A percentile compares a stretch with the other conserved stretches of the same genome.
These are phyloP conservation scores for Paratilapia polleni DNA, from an alignment of 2,113 vertebrate species.

Conservation along the genomic window DNA sequence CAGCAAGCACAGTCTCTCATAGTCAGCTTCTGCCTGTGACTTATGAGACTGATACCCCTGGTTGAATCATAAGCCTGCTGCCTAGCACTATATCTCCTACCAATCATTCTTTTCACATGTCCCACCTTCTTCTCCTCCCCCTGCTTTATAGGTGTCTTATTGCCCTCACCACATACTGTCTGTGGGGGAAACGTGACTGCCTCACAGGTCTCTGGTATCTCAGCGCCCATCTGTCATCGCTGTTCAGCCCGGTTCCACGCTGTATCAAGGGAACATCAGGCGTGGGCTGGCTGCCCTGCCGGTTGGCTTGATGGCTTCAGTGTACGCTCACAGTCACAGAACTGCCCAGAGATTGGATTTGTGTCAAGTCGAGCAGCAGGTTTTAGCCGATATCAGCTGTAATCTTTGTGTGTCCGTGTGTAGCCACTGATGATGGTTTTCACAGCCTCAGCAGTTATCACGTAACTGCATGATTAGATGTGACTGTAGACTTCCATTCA, in stretches of 20 bases:
- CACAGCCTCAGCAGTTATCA: conserved; percentile 45
- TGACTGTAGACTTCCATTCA: conserved; percentile 6
- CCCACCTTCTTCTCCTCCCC: conserved; percentile 11
- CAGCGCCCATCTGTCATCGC: conserved; percentile 65
- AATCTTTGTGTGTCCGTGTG: conserved; percentile 35
- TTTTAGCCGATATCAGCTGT: conserved; percentile 60
- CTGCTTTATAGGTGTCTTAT: conserved; percentile 47
- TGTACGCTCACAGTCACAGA: conserved; percentile 23
- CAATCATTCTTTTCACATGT: conserved; percentile 33
- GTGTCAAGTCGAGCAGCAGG: conserved; percentile 59
- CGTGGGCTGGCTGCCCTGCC: conserved; percentile 24
- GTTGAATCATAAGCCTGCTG: conserved; percentile 46
- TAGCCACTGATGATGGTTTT: conserved; percentile 35
- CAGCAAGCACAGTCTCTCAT: conserved; percentile 8
- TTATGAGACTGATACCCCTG: conserved; percentile 27
- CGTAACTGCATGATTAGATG: conserved; percentile 11
- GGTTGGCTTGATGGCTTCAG: conserved; percentile 44
- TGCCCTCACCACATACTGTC: conserved; percentile 51
- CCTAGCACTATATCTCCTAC: conserved; percentile 37
- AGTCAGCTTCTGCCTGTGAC: conserved; percentile 1
- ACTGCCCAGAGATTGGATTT: conserved; percentile 58
- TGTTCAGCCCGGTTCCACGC: conserved; percentile 32
- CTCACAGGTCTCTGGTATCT: conserved; percentile 53
- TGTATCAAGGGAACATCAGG: conserved; percentile 50
- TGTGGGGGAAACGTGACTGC: conserved; percentile 30